Percentiles rank a stretch among this genome's conserved stretches.
These are phyloP conservation scores for Cyaniris semiargus DNA, from an alignment of 2,888 invertebrate genomes.

Conservation along the genomic window DNA sequence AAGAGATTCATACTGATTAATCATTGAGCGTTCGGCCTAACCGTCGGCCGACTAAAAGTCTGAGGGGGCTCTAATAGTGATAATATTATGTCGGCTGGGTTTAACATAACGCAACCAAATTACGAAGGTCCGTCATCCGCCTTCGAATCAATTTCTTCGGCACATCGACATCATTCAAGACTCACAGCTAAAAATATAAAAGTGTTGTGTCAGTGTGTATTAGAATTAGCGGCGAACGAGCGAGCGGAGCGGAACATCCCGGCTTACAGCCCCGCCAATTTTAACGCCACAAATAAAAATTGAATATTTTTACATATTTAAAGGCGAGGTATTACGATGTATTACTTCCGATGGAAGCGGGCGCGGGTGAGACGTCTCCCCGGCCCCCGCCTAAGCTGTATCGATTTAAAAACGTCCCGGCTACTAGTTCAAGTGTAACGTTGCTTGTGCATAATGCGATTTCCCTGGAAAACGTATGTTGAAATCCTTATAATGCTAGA, in stretches of 20 bases:
- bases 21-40: too few relatives aligned
- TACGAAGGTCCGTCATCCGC: too few relatives aligned
- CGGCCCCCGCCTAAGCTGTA: slow-evolving; percentile 60
- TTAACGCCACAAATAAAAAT: slow-evolving; percentile 69
- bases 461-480: not conserved
- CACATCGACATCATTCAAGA: not conserved
- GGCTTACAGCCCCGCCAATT: slow-evolving; percentile 66
- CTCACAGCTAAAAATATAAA: slow-evolving; percentile 35
- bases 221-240: slow-evolving; percentile 55
- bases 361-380: slow-evolving; percentile 55
- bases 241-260: slow-evolving; percentile 66
- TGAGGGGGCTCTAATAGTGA: too few relatives aligned
- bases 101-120: too few relatives aligned
- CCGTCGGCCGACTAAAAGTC: too few relatives aligned
- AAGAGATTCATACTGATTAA: too few relatives aligned
- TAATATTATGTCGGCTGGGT: too few relatives aligned
- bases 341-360: slow-evolving; percentile 74
- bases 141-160: too few relatives aligned
- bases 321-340: slow-evolving; percentile 67
- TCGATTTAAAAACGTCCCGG: slow-evolving; percentile 57
- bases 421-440: slow-evolving; percentile 35
- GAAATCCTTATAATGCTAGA: not conserved
- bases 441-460: slow-evolving; percentile 14
- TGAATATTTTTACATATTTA: slow-evolving; percentile 75
- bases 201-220: slow-evolving; percentile 54